These are phyloP conservation scores for Galagoides demidoff DNA, from an alignment of 2,797 vertebrate species.

Conservation along the genomic window DNA sequence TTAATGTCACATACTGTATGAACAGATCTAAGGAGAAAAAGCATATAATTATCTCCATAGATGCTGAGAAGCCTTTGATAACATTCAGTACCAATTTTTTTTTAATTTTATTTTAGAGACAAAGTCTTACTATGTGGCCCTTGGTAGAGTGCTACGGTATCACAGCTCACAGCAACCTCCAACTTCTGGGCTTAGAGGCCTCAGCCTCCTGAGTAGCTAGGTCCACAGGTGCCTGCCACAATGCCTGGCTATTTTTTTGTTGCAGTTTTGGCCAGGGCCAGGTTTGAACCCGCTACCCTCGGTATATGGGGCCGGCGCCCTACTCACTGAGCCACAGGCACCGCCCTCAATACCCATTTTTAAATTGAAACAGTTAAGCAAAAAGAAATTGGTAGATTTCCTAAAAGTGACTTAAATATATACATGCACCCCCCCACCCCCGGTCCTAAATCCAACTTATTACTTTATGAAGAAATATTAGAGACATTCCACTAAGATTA, in stretches of 20 bases:
- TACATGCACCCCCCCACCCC: neutral
- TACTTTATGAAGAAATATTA: neutral
- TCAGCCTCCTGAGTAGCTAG: no score
- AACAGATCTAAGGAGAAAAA: neutral
- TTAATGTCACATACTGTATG: neutral
- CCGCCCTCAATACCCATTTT: neutral
- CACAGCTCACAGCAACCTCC: no score
- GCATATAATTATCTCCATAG: neutral
- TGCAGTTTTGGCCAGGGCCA: no score
- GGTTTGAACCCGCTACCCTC: no score
- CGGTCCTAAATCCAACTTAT: neutral
- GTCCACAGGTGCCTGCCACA: no score
- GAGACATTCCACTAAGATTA: neutral
- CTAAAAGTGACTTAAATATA: neutral
- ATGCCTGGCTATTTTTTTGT: no score
- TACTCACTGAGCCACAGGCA: no score
- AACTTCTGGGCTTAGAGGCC: no score
- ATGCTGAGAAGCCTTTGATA: neutral
- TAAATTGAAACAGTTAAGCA: neutral
- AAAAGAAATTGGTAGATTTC: neutral
- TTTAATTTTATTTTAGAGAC: no score
- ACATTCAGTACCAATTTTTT: neutral
- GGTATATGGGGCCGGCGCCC: no score
- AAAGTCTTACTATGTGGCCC: no score
- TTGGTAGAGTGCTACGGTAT: no score